Evolutionary conservation across 2,797 vertebrate genomes (phyloP).

Genomic region (Cossypha polioptera): DNA sequence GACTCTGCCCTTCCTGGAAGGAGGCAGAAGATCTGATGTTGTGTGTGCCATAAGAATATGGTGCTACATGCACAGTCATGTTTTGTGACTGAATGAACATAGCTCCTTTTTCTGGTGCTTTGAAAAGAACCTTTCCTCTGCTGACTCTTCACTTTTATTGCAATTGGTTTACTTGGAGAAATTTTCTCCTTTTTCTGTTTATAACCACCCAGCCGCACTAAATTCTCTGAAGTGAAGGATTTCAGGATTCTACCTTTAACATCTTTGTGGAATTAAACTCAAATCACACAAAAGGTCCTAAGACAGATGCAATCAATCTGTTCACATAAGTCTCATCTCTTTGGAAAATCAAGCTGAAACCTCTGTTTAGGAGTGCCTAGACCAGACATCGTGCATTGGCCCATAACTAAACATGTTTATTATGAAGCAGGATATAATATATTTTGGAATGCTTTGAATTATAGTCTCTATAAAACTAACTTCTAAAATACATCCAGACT

Average conservation of each 20-base stretch:
- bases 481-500: not conserved
- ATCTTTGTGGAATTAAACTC: not conserved
- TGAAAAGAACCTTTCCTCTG: not conserved
- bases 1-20: not conserved
- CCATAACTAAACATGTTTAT: not conserved
- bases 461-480: not conserved
- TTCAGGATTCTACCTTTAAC: not conserved
- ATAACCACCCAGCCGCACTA: not conserved
- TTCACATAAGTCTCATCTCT: not conserved
- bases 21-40: not conserved
- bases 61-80: not conserved
- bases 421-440: not conserved
- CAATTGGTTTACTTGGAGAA: not conserved
- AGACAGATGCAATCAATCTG: not conserved
- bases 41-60: not conserved
- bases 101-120: not conserved
- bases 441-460: not conserved
- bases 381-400: not conserved
- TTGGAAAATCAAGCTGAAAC: not conserved
- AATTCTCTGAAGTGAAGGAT: not conserved
- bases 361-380: not conserved
- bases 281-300: not conserved
- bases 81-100: not conserved
- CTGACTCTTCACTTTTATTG: not conserved
- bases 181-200: not conserved